These are phyloP conservation scores for Metallyticus violacea DNA, from an alignment of 2,888 invertebrate species.

Conservation along the genomic window DNA sequence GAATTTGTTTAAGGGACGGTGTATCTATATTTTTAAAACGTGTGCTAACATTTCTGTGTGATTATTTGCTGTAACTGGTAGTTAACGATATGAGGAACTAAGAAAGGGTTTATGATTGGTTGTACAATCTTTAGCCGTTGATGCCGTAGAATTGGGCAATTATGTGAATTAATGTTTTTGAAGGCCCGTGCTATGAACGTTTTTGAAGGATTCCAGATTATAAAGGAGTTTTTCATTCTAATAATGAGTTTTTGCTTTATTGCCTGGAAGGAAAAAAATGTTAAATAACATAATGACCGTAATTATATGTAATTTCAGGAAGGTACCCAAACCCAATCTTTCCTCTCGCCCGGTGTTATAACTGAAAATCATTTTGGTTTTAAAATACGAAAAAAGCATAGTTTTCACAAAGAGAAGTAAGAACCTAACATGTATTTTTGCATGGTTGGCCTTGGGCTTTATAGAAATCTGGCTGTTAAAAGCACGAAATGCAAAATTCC, in stretches of 20 bases:
- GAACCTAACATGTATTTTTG: too few species aligned
- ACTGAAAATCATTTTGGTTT: not conserved
- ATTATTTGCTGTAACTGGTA: not conserved
- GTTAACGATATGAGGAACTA: not conserved
- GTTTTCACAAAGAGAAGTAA: too few species aligned
- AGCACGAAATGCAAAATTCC: too few species aligned
- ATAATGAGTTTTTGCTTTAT: not conserved
- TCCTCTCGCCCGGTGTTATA: not conserved
- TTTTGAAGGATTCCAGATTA: not conserved
- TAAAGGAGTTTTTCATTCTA: not conserved
- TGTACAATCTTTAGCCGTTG: not conserved
- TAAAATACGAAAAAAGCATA: too few species aligned
- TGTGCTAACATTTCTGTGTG: too few species aligned
- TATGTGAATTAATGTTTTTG: not conserved
- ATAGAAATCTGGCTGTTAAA: too few species aligned
- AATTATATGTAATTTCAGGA: not conserved
- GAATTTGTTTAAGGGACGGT: too few species aligned
- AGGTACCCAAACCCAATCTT: not conserved
- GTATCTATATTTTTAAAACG: too few species aligned
- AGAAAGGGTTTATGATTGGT: not conserved
- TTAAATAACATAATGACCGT: not conserved
- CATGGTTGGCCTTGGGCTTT: too few species aligned
- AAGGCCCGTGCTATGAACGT: not conserved
- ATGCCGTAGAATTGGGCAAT: not conserved
- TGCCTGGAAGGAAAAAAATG: not conserved